Conservation (phyloP, 1,140 invertebrate species). For the Drosophila guanche region DNA sequence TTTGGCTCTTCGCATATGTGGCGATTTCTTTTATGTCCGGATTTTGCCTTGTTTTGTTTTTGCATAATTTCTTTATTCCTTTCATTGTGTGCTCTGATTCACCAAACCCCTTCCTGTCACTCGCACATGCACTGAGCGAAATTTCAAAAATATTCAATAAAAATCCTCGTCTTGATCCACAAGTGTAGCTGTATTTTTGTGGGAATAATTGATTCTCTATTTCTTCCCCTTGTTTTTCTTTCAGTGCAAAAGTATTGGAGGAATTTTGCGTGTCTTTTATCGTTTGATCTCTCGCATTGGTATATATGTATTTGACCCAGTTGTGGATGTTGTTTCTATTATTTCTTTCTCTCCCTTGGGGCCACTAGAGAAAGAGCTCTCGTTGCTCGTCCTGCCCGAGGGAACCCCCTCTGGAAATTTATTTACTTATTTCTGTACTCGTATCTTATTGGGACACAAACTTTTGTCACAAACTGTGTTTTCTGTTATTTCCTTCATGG, state of each 20-base stretch:
- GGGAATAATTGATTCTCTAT: too few species aligned
- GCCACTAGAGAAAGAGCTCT: too few species aligned
- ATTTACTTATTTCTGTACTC: slow-evolving; percentile 51
- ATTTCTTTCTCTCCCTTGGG: slow-evolving; percentile 1
- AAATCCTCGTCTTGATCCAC: too few species aligned
- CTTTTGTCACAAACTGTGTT: slow-evolving; percentile 35
- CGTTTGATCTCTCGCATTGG: slow-evolving; percentile 57
- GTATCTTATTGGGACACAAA: slow-evolving; percentile 14
- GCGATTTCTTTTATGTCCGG: slow-evolving; percentile 21
- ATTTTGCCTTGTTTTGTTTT: slow-evolving; percentile 12
- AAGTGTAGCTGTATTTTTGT: too few species aligned
- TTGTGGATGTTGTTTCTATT: slow-evolving; percentile 33
- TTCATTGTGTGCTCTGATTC: slow-evolving; percentile 36
- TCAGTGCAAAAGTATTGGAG: too few species aligned
- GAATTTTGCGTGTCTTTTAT: slow-evolving; percentile 5
- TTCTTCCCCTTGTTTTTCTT: too few species aligned
- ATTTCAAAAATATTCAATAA: too few species aligned
- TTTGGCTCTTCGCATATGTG: slow-evolving; percentile 15
- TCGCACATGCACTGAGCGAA: too few species aligned
- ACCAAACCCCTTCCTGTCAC: background rate
- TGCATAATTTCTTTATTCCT: slow-evolving; percentile 33
- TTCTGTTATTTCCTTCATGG: background rate
- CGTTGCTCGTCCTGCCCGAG: background rate
- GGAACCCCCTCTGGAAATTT: slow-evolving; percentile 17
- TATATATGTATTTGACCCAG: slow-evolving; percentile 54